These are phyloP conservation scores for Limnephilus lunatus DNA, from an alignment of 2,888 invertebrate species.

Conservation along the genomic window DNA sequence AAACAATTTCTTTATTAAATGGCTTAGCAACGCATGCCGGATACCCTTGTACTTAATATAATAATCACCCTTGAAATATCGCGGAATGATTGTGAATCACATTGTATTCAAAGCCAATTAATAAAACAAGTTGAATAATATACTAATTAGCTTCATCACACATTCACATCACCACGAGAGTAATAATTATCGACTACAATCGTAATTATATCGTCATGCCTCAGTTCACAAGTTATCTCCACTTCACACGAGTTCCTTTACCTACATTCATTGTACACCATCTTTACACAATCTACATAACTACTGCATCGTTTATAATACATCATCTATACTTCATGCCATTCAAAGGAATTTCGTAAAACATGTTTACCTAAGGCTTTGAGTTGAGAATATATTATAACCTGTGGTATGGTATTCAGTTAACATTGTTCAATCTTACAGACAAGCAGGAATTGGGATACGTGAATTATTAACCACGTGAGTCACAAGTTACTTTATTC, in stretches of 20 bases:
- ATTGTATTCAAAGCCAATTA: not conserved
- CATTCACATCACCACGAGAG: not conserved
- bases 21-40: too few relatives aligned
- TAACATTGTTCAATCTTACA: too few relatives aligned
- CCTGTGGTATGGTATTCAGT: too few relatives aligned
- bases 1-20: too few relatives aligned
- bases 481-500: too few relatives aligned
- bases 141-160: not conserved
- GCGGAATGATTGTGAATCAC: not conserved
- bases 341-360: too few relatives aligned
- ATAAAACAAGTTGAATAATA: not conserved
- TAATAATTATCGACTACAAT: not conserved
- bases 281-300: not conserved
- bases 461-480: too few relatives aligned
- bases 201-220: not conserved
- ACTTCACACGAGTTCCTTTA: not conserved
- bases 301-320: not conserved
- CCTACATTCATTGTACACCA: not conserved
- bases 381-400: too few relatives aligned
- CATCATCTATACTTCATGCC: not conserved
- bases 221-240: not conserved
- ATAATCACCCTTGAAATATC: not conserved
- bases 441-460: too few relatives aligned
- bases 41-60: not conserved
- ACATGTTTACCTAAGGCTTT: too few relatives aligned